Percentiles rank a stretch among this genome's conserved stretches.
Evolutionary conservation across 2,113 vertebrate genomes (phyloP).

Genomic region (Labeo catla): DNA sequence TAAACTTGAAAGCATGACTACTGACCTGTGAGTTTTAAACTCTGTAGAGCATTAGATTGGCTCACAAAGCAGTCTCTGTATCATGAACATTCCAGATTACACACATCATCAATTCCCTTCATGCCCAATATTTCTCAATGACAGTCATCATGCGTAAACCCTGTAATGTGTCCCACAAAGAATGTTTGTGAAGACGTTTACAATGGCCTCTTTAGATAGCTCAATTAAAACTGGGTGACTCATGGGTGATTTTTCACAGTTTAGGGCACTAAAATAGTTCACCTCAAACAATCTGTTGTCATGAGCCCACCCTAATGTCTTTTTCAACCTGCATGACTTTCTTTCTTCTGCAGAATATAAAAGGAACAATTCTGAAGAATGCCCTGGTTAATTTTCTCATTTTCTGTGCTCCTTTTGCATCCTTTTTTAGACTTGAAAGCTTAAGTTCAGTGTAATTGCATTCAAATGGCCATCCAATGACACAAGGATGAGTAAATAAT

Average conservation of each 20-base stretch:
- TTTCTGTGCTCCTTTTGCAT: not conserved
- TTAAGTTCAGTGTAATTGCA: not conserved
- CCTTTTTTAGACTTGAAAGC: not conserved
- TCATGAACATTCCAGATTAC: not conserved
- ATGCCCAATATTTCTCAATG: not conserved
- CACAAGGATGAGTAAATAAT: not conserved
- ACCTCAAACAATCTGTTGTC: not conserved
- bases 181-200: constrained; percentile 16
- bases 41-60: not conserved
- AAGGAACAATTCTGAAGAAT: not conserved
- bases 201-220: constrained; percentile 1
- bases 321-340: not conserved
- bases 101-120: not conserved
- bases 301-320: not conserved
- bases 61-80: constrained; percentile 3
- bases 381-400: not conserved
- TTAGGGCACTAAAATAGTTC: not conserved
- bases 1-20: not conserved
- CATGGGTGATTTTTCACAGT: constrained; percentile 11
- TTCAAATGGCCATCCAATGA: not conserved
- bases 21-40: not conserved
- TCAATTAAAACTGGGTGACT: constrained; percentile 15
- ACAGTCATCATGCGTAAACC: not conserved
- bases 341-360: not conserved
- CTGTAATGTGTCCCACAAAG: not conserved